These are phyloP conservation scores for Calameuta filiformis DNA, from an alignment of 2,888 invertebrate genomes.

Conservation along the genomic window DNA sequence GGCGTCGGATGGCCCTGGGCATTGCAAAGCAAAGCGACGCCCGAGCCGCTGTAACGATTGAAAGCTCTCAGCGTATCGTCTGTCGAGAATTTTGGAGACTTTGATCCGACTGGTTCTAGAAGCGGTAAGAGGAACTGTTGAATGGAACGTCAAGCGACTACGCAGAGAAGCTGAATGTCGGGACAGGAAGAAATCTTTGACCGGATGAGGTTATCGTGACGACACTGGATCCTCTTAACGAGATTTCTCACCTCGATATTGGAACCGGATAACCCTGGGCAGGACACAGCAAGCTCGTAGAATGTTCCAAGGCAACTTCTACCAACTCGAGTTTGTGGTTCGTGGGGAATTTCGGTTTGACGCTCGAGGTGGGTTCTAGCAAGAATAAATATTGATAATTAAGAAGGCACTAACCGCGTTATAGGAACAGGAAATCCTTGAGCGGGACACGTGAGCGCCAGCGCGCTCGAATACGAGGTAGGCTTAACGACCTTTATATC, in stretches of 20 bases:
- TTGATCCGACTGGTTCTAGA: conserved; percentile 74
- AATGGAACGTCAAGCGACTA: not conserved
- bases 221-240: not conserved
- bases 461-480: conserved; percentile 55
- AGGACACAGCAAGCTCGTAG: conserved; percentile 73
- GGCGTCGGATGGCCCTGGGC: conserved; percentile 68
- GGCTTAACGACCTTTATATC: conserved; percentile 65
- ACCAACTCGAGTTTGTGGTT: conserved; percentile 62
- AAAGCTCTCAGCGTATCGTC: conserved; percentile 48
- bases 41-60: conserved; percentile 17
- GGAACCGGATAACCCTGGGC: conserved; percentile 77
- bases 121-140: conserved; percentile 7
- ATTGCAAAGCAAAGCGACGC: conserved; percentile 61
- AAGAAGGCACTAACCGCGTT: conserved; percentile 54
- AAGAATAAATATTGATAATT: conserved; percentile 14
- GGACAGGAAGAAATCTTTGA: conserved; percentile 8
- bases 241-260: conserved; percentile 49
- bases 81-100: conserved; percentile 73
- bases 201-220: not conserved
- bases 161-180: not conserved
- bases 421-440: conserved; percentile 70
- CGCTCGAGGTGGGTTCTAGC: conserved; percentile 58
- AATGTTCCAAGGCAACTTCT: conserved; percentile 40
- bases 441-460: conserved; percentile 68
- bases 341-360: conserved; percentile 57